Evolutionary conservation across 2,797 vertebrate species (phyloP).

Genomic region (Morus bassanus): DNA sequence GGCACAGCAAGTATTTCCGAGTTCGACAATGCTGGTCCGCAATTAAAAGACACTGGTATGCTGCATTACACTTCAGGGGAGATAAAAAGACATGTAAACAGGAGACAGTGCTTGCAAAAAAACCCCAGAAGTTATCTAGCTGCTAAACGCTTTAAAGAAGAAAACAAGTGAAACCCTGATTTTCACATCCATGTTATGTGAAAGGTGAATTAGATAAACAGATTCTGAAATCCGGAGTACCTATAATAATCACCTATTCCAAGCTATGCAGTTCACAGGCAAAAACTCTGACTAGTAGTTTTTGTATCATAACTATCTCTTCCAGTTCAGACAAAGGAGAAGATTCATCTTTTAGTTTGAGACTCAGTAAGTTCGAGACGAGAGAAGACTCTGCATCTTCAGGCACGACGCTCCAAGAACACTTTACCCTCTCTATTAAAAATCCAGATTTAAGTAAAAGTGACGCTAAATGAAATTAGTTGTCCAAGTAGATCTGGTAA

Average conservation of each 20-base stretch:
- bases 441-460: neutral
- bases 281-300: neutral
- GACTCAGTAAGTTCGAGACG: neutral
- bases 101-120: neutral
- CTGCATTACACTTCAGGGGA: conserved; percentile 86
- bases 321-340: neutral
- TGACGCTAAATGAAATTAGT: neutral
- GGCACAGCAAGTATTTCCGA: conserved; percentile 91
- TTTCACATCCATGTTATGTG: neutral
- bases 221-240: neutral
- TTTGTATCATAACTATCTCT: neutral
- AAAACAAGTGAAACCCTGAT: neutral
- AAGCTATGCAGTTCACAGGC: neutral
- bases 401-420: neutral
- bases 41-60: conserved; percentile 93
- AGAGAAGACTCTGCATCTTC: neutral
- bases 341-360: neutral
- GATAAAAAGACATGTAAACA: neutral
- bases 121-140: fast-evolving
- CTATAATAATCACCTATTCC: neutral
- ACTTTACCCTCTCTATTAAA: neutral
- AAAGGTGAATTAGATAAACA: neutral
- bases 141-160: neutral
- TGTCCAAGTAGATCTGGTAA: neutral
- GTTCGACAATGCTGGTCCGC: conserved; percentile 95